Conservation (phyloP, 2,113 vertebrate genomes). For the Apeltes quadracus region DNA sequence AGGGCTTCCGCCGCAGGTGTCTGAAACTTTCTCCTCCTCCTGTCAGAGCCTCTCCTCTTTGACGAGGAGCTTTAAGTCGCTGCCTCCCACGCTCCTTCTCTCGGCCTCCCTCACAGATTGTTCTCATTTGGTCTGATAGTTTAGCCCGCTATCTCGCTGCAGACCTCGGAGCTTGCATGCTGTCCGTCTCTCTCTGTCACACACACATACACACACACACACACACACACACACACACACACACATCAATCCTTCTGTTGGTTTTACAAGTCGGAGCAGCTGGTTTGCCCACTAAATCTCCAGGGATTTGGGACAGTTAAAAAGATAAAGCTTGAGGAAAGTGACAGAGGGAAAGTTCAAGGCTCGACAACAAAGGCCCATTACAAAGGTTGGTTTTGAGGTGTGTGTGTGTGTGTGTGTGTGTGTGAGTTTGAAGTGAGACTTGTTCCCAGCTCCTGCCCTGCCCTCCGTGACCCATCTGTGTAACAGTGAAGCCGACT, state of each 20-base stretch:
- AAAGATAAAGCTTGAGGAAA: conserved; percentile 74
- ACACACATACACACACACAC: conserved; percentile 34
- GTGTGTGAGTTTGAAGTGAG: conserved; percentile 18
- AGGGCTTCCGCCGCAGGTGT: conserved; percentile 71
- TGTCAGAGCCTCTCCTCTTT: conserved; percentile 69
- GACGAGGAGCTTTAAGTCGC: conserved; percentile 61
- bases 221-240: conserved; percentile 44
- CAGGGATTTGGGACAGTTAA: conserved; percentile 71
- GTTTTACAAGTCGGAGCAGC: conserved; percentile 79
- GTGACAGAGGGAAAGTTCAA: conserved; percentile 72
- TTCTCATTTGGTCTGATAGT: conserved; percentile 74
- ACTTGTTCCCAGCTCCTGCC: conserved; percentile 29
- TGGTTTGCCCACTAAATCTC: conserved; percentile 72
- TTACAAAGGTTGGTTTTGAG: conserved; percentile 22
- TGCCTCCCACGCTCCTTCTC: conserved; percentile 48
- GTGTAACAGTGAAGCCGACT: neutral
- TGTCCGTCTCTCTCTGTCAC: conserved; percentile 47
- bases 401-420: neutral
- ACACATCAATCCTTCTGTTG: conserved; percentile 51
- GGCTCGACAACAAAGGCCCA: conserved; percentile 44
- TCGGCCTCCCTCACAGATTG: conserved; percentile 61
- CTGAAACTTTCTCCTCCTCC: conserved; percentile 67
- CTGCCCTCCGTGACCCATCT: neutral
- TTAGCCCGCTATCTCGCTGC: conserved; percentile 57
- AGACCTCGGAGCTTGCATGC: conserved; percentile 44